Conservation (phyloP, 2,113 vertebrate genomes). For the Lepus timidus region DNA sequence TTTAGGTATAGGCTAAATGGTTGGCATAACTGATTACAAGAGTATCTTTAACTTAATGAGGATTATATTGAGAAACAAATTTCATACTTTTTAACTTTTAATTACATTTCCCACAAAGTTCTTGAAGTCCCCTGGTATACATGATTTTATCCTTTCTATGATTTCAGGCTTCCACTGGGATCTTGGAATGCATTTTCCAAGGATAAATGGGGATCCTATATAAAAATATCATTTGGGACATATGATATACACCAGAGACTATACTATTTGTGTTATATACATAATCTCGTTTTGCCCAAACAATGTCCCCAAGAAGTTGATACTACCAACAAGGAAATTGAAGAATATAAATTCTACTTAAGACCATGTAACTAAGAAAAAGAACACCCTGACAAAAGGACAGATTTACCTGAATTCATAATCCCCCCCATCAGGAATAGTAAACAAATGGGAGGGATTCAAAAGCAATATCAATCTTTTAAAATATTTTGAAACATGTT, state of each 20-base stretch:
- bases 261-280: not conserved
- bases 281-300: not conserved
- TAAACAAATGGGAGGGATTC: conserved; percentile 16
- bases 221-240: not conserved
- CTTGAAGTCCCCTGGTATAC: not conserved
- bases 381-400: not conserved
- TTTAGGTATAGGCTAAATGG: no score
- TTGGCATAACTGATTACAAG: no score
- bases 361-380: not conserved
- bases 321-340: not conserved
- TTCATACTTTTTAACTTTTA: no score
- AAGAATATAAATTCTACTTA: not conserved
- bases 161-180: not conserved
- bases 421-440: not conserved
- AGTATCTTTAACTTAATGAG: no score
- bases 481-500: not conserved
- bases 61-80: no score
- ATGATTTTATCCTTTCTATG: not conserved
- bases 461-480: not conserved
- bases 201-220: not conserved
- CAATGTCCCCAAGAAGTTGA: not conserved
- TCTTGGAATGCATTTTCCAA: not conserved
- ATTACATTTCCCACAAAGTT: no score
- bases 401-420: not conserved
- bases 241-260: not conserved